phyloP scores from a whole-genome alignment of 2,113 vertebrate genomes.

The Melospiza melodia region DNA sequence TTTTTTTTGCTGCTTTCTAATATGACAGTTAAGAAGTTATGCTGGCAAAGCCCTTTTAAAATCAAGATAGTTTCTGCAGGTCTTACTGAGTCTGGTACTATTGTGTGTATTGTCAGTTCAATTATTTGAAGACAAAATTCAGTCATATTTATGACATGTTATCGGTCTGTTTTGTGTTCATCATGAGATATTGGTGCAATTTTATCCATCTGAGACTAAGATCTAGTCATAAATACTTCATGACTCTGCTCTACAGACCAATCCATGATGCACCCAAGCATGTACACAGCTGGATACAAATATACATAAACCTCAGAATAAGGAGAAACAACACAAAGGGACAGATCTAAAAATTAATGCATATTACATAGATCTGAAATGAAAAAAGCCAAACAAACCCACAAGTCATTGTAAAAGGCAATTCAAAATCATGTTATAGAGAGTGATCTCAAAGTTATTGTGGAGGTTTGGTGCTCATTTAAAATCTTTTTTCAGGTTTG shows the following conservation, averaged over 20 bases:
- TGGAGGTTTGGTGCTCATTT: not conserved
- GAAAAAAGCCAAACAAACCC: not conserved
- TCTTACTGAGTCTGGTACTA: not conserved
- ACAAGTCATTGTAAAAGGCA: not conserved
- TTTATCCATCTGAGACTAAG: conserved; percentile 31
- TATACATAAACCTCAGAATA: not conserved
- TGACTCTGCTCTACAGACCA: not conserved
- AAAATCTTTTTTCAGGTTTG: not conserved
- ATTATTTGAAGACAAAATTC: conserved; percentile 8
- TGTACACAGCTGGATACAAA: not conserved
- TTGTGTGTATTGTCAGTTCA: not conserved
- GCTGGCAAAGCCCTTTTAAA: conserved; percentile 8
- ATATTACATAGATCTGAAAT: not conserved
- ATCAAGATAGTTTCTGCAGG: not conserved
- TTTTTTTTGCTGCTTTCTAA: not conserved
- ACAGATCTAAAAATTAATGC: not conserved
- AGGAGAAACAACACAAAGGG: not conserved
- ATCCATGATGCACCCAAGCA: not conserved
- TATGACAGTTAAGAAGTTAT: not conserved
- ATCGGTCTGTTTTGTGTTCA: not conserved
- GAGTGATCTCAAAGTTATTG: not conserved
- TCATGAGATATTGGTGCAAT: conserved; percentile 25
- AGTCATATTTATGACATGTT: conserved; percentile 11
- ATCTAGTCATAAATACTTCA: conserved; percentile 50
- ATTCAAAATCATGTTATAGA: not conserved